Evolutionary conservation across 23 tunicate genomes (phyloP), one percentile per base, ranked within the genome.

Genomic region (Ascidia mentula): DNA sequence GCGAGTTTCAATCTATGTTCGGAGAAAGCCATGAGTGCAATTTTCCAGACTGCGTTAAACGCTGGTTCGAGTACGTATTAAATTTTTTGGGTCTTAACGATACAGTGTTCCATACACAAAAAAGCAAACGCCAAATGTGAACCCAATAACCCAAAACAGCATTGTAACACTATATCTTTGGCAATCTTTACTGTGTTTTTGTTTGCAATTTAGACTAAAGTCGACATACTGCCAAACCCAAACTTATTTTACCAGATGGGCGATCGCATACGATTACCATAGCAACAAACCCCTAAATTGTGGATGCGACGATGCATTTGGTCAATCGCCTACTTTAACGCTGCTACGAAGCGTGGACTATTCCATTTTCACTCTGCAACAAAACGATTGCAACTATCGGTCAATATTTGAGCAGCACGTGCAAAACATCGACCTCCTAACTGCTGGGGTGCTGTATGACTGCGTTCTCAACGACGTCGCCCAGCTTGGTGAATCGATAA

Each of bases 271-370:
- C 69, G 81, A 40, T 34, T 77, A 77, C 31, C 15, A 38, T 32
- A 24, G 34, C 38, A 69, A 45, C 36, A 46, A 77, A 37, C 37
- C 45, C 13, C 53, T 77, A 6, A 30, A 34, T 31, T 77, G 81
- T 34, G 81, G 20, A 42, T 77, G 81, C 40, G 81, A 45, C 8
- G 69, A 77, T 32, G 37, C 69, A 0, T 77, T 69, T 53, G 65
- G 65, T 9, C 65, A 53, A 28, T 53, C 65, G 7, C 12, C 46
- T 8, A 36, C 69, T 24, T 40, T 45, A 22, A 40, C 26, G 18
- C 32, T 77, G 40, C 69, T 40, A 15, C 81, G 81, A 17, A 69
- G 36, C 31, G 69, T 77, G 4, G 18, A 31, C 69, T 34, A 77
- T 31, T 32, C 81, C 6, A 42, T 40, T 13, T 6, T 42, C 18